Conservation (phyloP, 2,113 vertebrate species). For the Onychostruthus taczanowskii region DNA sequence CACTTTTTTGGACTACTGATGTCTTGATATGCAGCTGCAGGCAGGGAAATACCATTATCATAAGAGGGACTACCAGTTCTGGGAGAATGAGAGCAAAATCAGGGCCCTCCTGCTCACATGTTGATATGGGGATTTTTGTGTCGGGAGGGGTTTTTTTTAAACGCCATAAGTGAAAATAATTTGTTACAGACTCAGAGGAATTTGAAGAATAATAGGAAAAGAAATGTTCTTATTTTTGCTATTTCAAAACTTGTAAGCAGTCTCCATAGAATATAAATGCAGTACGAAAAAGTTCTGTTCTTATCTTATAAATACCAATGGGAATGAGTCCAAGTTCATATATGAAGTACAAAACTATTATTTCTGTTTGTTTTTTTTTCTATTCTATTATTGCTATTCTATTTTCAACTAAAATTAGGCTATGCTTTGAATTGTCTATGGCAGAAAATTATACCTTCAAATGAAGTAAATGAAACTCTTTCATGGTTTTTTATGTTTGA, state of each 20-base stretch:
- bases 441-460: background rate
- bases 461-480: background rate
- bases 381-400: no score
- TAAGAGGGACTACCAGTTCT: background rate
- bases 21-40: background rate
- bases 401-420: background rate
- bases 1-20: background rate
- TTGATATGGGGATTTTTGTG: background rate
- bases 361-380: no score
- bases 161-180: background rate
- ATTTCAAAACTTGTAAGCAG: background rate
- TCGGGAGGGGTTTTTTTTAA: background rate
- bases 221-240: background rate
- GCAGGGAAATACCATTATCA: background rate
- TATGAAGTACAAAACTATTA: no score
- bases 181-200: background rate
- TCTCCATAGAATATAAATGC: background rate
- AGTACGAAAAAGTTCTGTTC: background rate
- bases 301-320: background rate
- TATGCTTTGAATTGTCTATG: background rate
- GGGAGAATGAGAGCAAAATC: constrained; percentile 1
- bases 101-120: background rate
- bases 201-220: background rate
- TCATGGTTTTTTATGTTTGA: background rate
- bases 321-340: background rate